Conservation (phyloP, 2,797 vertebrate species). For the Megaceryle alcyon region DNA sequence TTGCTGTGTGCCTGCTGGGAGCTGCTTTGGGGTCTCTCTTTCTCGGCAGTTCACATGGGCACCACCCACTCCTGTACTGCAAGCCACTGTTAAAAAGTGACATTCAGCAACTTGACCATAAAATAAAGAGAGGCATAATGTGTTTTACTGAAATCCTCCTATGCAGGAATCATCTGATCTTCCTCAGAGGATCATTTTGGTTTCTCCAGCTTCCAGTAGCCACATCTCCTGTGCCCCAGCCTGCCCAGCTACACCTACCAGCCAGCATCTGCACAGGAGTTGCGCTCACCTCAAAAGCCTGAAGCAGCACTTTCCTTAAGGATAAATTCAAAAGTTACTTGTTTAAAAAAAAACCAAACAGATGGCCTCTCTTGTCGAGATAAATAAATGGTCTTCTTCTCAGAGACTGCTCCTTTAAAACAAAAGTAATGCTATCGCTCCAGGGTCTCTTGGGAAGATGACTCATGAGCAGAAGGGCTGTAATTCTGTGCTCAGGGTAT, state of each 20-base stretch:
- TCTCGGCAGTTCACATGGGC: background rate
- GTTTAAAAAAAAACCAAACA: background rate
- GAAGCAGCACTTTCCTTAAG: background rate
- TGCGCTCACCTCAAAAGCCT: background rate
- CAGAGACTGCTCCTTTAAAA: background rate
- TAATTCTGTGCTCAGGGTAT: background rate
- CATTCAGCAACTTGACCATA: background rate
- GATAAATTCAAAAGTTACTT: background rate
- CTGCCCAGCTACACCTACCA: background rate
- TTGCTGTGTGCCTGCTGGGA: background rate
- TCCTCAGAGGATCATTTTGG: background rate
- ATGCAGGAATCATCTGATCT: background rate
- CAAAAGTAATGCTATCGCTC: background rate
- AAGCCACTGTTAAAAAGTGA: background rate
- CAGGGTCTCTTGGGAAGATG: background rate
- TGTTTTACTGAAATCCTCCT: constrained; percentile 3
- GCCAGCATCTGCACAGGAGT: background rate
- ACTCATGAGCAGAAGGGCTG: constrained; percentile 11
- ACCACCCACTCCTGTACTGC: background rate
- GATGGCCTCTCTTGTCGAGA: background rate
- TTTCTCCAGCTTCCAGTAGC: background rate
- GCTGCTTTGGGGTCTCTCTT: background rate
- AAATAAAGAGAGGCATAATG: background rate
- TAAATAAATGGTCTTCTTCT: background rate
- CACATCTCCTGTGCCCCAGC: background rate